A percentile compares a stretch with the other conserved stretches of the same genome.
These are phyloP conservation scores for Triops longicaudatus DNA, from an alignment of 1,140 invertebrate species.

Conservation along the genomic window DNA sequence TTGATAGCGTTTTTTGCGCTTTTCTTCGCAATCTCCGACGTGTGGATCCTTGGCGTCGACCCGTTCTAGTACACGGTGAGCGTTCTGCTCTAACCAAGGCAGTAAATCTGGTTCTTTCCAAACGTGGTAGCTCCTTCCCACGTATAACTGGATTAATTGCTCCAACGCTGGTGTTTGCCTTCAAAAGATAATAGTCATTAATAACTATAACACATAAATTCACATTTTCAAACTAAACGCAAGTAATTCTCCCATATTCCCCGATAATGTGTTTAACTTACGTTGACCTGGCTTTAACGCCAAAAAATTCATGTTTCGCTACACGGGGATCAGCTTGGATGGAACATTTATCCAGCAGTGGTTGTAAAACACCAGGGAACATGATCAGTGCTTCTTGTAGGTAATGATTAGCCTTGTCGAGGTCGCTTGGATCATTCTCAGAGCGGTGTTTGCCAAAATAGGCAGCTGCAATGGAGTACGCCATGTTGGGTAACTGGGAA, in stretches of 20 bases:
- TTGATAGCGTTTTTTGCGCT: conserved; percentile 53
- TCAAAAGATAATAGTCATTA: conserved; percentile 31
- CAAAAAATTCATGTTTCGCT: conserved; percentile 44
- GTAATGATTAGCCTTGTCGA: conserved; percentile 49
- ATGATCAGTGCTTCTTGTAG: conserved; percentile 70
- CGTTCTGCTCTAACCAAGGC: conserved; percentile 67
- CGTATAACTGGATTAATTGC: conserved; percentile 63
- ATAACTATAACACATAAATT: too few relatives aligned
- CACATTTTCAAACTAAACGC: too few relatives aligned
- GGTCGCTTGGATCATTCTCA: conserved; percentile 5
- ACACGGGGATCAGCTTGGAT: conserved; percentile 60
- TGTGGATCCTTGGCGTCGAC: conserved; percentile 52
- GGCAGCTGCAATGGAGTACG: conserved; percentile 72
- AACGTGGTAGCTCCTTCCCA: conserved; percentile 59
- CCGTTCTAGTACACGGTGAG: conserved; percentile 52
- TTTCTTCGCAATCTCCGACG: conserved; percentile 51
- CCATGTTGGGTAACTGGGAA: conserved; percentile 76
- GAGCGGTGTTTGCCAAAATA: conserved; percentile 47
- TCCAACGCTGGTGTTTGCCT: conserved; percentile 57
- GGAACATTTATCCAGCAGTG: conserved; percentile 66
- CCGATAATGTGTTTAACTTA: conserved; percentile 29
- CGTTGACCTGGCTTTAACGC: conserved; percentile 33
- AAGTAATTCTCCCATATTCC: not conserved
- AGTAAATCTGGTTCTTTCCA: conserved; percentile 71
- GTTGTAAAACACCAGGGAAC: conserved; percentile 68